Conservation (phyloP, 2,888 invertebrate genomes). For the Apamea anceps region DNA sequence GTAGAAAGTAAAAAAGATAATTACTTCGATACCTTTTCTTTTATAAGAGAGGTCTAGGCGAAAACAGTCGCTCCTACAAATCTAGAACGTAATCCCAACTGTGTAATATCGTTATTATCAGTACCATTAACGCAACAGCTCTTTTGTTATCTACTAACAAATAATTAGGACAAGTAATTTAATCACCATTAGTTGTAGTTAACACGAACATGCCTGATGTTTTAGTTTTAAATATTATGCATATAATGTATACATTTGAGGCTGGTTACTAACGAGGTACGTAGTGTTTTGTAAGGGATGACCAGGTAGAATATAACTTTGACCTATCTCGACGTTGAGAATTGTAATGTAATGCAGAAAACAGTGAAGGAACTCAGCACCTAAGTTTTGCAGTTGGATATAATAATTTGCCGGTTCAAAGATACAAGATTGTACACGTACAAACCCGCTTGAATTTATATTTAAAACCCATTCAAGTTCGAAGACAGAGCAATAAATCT, state of each 20-base stretch:
- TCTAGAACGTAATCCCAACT: constrained; percentile 59
- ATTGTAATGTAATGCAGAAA: constrained; percentile 24
- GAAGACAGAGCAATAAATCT: constrained; percentile 50
- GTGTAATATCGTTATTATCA: constrained; percentile 63
- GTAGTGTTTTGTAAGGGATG: neutral
- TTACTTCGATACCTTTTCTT: neutral
- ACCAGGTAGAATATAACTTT: constrained; percentile 3
- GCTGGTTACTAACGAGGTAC: constrained; percentile 10
- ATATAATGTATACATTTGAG: constrained; percentile 6
- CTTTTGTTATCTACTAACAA: constrained; percentile 66
- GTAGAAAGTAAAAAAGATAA: neutral
- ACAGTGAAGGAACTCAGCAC: constrained; percentile 23
- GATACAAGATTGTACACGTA: constrained; percentile 29
- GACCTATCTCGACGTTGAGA: constrained; percentile 28
- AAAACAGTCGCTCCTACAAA: constrained; percentile 45
- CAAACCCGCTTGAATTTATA: constrained; percentile 47
- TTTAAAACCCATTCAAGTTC: constrained; percentile 46
- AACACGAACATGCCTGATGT: constrained; percentile 64
- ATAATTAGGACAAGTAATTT: constrained; percentile 71
- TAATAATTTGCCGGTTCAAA: constrained; percentile 44
- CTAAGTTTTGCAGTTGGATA: constrained; percentile 27
- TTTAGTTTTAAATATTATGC: constrained; percentile 57
- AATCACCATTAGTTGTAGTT: constrained; percentile 68
- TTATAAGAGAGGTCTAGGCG: constrained; percentile 2
- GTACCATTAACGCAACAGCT: constrained; percentile 67